These are phyloP conservation scores for Sternarchorhynchus goeldii DNA, from an alignment of 2,797 vertebrate genomes.

Conservation along the genomic window DNA sequence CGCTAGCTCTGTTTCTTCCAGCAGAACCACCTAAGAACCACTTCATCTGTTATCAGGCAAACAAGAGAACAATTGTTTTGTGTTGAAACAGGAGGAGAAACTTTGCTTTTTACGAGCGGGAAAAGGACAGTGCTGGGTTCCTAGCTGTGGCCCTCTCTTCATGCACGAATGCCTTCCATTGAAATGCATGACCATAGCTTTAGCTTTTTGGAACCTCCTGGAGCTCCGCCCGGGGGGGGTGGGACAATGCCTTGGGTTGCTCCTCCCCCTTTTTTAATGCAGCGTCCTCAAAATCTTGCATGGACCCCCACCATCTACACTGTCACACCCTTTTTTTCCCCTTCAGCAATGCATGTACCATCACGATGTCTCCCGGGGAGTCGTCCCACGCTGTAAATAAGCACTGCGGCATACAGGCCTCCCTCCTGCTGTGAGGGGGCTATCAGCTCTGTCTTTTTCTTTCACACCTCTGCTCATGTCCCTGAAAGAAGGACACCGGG, in stretches of 20 bases:
- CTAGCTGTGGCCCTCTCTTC: slow-evolving; percentile 63
- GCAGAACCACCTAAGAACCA: slow-evolving; percentile 37
- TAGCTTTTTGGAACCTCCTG: slow-evolving; percentile 70
- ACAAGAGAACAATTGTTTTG: slow-evolving; percentile 69
- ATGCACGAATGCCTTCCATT: slow-evolving; percentile 72
- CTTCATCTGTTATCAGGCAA: slow-evolving; percentile 71
- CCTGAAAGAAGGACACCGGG: slow-evolving; percentile 34
- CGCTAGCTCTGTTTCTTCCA: neutral
- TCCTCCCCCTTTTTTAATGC: slow-evolving; percentile 73
- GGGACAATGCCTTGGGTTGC: slow-evolving; percentile 73
- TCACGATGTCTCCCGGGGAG: slow-evolving; percentile 71
- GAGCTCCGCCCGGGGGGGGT: slow-evolving; percentile 64
- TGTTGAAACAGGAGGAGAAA: slow-evolving; percentile 58
- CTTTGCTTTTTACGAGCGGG: slow-evolving; percentile 68
- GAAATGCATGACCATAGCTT: slow-evolving; percentile 73
- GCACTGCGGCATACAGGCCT: slow-evolving; percentile 68
- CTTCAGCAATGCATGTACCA: slow-evolving; percentile 76
- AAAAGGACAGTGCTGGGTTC: slow-evolving; percentile 63
- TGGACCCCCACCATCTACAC: slow-evolving; percentile 72
- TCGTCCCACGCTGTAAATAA: slow-evolving; percentile 74
- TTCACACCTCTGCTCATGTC: slow-evolving; percentile 58
- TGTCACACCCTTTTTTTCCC: slow-evolving; percentile 66
- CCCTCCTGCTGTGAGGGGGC: slow-evolving; percentile 64
- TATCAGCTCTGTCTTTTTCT: slow-evolving; percentile 64
- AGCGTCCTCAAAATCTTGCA: slow-evolving; percentile 56